Evolutionary conservation across 2,888 invertebrate species (phyloP), one percentile per base, ranked within the genome.

Genomic region (Hylaea fasciaria): DNA sequence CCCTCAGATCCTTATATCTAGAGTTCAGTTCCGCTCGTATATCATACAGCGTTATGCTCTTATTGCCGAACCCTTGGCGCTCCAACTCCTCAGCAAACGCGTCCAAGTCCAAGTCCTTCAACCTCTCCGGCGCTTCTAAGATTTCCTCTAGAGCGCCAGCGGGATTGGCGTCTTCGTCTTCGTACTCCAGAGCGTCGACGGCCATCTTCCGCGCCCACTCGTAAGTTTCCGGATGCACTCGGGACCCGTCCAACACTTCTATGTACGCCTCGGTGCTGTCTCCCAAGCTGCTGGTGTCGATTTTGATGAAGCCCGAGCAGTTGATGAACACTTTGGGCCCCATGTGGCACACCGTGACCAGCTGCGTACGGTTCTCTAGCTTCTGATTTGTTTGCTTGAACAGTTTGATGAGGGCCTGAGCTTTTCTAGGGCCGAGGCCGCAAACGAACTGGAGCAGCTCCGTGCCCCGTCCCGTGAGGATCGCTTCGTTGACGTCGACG

Each of bases 131-230:
- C 9, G 97, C 96, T 85, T 99, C 98, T 0, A 99, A 92, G 78
- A 99, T 99, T 86, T 99, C 99, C 86, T 99, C 99, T 28, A 99
- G 90, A 12, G 99, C 99, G 0, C 98, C 98, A 0, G 99, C 98
- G 0, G 99, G 98, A 87, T 98, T 98, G 0, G 97, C 96, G 71
- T 98, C 98, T 81, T 98, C 98, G 78, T 99, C 99, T 79, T 99
- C 99, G 75, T 99, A 98, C 77, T 99, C 99, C 47, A 99, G 91
- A 0, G 99, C 99, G 87, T 99, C 99, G 0, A 99, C 98, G 0
- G 99, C 99, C 99, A 99, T 99, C 91, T 99, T 99, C 41, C 99
- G 93, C 0, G 99, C 99, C 99, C 99, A 99, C 81, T 99, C 99
- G 85, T 99, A 99, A 0, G 99, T 98, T 91, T 99, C 99, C 0